Base-by-base conservation (phyloP, 2,113 vertebrate genomes). In the Lutjanus erythropterus region DNA sequence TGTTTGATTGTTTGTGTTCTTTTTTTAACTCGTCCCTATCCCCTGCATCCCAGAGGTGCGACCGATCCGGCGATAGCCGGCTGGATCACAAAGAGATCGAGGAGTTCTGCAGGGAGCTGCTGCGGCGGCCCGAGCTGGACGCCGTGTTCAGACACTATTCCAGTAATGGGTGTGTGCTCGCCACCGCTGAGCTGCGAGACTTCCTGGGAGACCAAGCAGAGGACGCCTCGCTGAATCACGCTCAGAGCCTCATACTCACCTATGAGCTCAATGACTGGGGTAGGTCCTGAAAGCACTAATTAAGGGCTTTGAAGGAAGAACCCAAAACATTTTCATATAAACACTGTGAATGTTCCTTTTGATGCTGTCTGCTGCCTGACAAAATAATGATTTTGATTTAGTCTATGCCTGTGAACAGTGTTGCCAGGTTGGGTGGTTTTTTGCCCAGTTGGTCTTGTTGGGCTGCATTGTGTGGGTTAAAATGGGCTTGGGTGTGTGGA, bases 171-270 rank as follows among this genome's bases (percentile, higher is more conserved):
- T 93, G 33, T 0, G 95, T 97, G 12, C 93, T 98, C 39, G 96
- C 97, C 0, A 94, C 94, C 0, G 88, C 95, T 0, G 97, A 99
- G 91, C 95, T 99, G 88, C 93, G 93, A 0, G 97, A 98, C 73
- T 99, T 99, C 93, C 95, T 99, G 50, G 90, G 93, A 55, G 96
- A 98, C 27, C 98, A 99, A 88, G 97, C 96, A 0, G 98, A 99
- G 87, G 96, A 96, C 0, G 91, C 94, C 37, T 97, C 94, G 0
- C 86, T 96, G 90, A 78, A 41, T 35, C 95, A 90, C 0, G 97
- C 97, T 6, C 88, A 80, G 8, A 64, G 71, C 19, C 86, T 99
- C 80, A 98, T 98, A 77, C 92, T 83, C 46, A 81, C 93, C 29
- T 96, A 95, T 1, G 98, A 99, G 93, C 96, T 98, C 82, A 98